Conservation (phyloP, 2,797 vertebrate species). For the Enteromius argenteus region DNA sequence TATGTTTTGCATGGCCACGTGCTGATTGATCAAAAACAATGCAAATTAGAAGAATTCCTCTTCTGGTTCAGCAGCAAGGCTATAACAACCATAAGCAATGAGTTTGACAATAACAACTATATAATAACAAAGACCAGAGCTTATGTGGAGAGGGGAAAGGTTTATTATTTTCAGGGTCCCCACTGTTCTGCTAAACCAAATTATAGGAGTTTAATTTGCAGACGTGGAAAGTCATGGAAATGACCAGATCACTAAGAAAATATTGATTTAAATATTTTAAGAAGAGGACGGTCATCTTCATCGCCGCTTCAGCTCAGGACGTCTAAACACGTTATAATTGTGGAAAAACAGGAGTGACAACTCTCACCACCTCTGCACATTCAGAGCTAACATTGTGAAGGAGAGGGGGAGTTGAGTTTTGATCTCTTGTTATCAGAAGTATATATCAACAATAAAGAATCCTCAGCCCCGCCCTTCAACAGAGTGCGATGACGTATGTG, state of each 20-base stretch:
- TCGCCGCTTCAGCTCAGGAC: too few species aligned
- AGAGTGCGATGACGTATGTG: constrained; percentile 4
- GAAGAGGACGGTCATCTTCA: too few species aligned
- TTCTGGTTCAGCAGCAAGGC: neutral
- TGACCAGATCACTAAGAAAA: too few species aligned
- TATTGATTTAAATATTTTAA: neutral
- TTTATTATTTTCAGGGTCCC: neutral
- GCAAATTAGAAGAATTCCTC: neutral
- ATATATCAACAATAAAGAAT: too few species aligned
- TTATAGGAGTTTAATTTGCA: neutral
- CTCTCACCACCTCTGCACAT: neutral
- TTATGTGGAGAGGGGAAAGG: neutral
- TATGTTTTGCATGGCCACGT: constrained; percentile 18
- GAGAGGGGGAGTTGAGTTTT: neutral
- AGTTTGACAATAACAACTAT: neutral
- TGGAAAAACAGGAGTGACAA: neutral
- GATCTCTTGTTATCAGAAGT: neutral
- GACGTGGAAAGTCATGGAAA: neutral
- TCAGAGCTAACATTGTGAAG: neutral
- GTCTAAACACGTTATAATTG: too few species aligned
- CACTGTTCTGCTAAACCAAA: neutral
- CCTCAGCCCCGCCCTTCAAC: neutral
- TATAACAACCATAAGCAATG: neutral
- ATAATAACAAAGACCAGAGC: neutral
- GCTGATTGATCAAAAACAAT: neutral